Evolutionary conservation across 1,140 invertebrate species (phyloP), one percentile per base, ranked within the genome.

Genomic region (Formica selysi): DNA sequence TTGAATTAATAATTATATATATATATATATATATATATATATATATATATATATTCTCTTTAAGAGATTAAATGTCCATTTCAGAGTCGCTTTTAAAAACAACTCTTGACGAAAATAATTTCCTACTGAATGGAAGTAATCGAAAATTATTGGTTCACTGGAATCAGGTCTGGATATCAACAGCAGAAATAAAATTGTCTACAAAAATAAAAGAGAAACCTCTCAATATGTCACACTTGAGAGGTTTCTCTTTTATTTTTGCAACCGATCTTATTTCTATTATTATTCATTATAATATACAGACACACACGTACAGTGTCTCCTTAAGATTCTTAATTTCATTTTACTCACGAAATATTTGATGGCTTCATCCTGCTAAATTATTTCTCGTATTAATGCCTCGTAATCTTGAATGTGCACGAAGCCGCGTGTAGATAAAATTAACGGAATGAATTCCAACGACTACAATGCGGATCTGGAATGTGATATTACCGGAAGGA

Each of bases 351-450:
- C 38, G 2, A 76, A 76, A 32, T 44, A 41, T 76, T 64, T 41
- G 36, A 76, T n/a, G 22, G 38, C 26, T 78, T 62, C 57, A 64
- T 19, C 48, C 6, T 65, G 41, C 29, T 78, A 36, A 78, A 65
- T 78, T 65, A 29, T n/a, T 65, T 19, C 22, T 2, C n/a, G 19
- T n/a, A 32, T 16, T 3, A 11, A 29, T 16, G 11, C 13, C n/a
- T 10, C 22, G 11, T 16, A 38, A 78, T 44, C 57, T 61, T 8
- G 59, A 4, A 22, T 32, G 36, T n/a, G 59, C 5, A 5, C 22
- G 38, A 57, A 32, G 16, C 16, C 57, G 73, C 36, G 73, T 76
- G 22, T 29, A n/a, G 38, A 16, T 64, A 48, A 48, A 65, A 78
- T 78, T 65, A 48, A 65, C 29, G 61, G 2, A 22, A 78, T 16